Percentiles rank a stretch among this genome's conserved stretches.
Conservation (phyloP, 2,888 invertebrate genomes). For the Andrena fulva region DNA sequence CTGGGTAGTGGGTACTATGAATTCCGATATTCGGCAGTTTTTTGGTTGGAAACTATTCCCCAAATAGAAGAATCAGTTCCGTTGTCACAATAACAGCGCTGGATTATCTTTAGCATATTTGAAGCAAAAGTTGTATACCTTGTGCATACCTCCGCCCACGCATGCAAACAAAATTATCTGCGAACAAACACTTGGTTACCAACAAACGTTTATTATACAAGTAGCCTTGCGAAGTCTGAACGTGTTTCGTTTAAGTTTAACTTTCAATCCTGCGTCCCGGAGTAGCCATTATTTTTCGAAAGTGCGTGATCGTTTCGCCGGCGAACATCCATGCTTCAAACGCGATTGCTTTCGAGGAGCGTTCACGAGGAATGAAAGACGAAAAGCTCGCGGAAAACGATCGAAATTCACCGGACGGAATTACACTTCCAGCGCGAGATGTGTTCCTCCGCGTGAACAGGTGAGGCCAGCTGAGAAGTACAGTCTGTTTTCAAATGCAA, state of each 20-base stretch:
- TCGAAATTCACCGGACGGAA: slow-evolving; percentile 37
- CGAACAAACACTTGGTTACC: not conserved
- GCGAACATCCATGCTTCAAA: not conserved
- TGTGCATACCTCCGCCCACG: too few relatives aligned
- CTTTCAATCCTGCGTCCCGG: not conserved
- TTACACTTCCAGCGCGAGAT: slow-evolving; percentile 30
- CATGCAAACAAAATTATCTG: not conserved
- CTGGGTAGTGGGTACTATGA: too few relatives aligned
- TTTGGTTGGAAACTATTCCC: too few relatives aligned
- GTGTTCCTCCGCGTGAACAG: not conserved
- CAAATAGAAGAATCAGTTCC: too few relatives aligned
- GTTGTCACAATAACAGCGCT: too few relatives aligned
- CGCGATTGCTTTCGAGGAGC: not conserved
- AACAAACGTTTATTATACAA: too few relatives aligned
- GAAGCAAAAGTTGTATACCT: too few relatives aligned
- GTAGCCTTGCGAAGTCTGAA: not conserved
- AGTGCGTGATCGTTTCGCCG: not conserved
- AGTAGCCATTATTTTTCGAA: not conserved
- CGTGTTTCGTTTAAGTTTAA: too few relatives aligned
- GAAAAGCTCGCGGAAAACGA: slow-evolving; percentile 23
- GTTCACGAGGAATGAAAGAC: slow-evolving; percentile 6
- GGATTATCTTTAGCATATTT: too few relatives aligned
- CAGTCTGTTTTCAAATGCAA: slow-evolving; percentile 59
- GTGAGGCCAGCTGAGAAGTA: slow-evolving; percentile 18
- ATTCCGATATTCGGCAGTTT: too few relatives aligned